phyloP scores from a whole-genome alignment of 2,888 invertebrate species.

The Hypolimnas misippus region DNA sequence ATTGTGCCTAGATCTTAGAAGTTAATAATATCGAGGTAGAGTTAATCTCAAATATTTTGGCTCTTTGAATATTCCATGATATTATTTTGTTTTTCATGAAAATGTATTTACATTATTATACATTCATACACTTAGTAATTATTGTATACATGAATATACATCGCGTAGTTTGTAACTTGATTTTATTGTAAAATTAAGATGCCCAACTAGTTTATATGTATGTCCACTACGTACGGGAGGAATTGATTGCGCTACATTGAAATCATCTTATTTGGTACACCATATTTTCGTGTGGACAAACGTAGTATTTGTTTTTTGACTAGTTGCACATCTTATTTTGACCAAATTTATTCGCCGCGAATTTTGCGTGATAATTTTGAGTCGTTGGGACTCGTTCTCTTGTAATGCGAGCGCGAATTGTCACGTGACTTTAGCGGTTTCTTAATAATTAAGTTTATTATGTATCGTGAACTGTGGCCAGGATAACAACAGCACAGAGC shows the following conservation, averaged over 20 bases:
- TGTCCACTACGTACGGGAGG: slow-evolving; percentile 66
- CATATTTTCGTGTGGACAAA: slow-evolving; percentile 62
- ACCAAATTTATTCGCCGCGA: slow-evolving; percentile 72
- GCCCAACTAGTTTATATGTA: slow-evolving; percentile 67
- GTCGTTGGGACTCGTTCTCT: slow-evolving; percentile 48
- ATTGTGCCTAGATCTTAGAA: slow-evolving; percentile 85
- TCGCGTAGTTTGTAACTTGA: slow-evolving; percentile 83
- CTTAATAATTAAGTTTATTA: slow-evolving; percentile 78
- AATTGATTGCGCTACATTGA: slow-evolving; percentile 63
- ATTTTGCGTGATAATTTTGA: slow-evolving; percentile 71
- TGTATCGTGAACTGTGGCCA: slow-evolving; percentile 77
- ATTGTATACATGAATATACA: slow-evolving; percentile 83
- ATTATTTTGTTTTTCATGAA: slow-evolving; percentile 83
- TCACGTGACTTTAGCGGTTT: slow-evolving; percentile 72
- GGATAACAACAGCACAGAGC: slow-evolving; percentile 80
- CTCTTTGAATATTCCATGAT: slow-evolving; percentile 84
- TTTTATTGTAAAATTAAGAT: slow-evolving; percentile 81
- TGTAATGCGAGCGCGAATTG: slow-evolving; percentile 65
- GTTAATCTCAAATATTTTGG: slow-evolving; percentile 84
- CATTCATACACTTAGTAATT: slow-evolving; percentile 80
- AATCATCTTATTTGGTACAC: slow-evolving; percentile 47
- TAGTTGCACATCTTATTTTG: slow-evolving; percentile 81
- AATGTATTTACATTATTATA: slow-evolving; percentile 84
- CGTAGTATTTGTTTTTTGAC: slow-evolving; percentile 59
- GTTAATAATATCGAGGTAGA: slow-evolving; percentile 84